phyloP scores from a whole-genome alignment of 2,888 invertebrate genomes.

The Calameuta filiformis region DNA sequence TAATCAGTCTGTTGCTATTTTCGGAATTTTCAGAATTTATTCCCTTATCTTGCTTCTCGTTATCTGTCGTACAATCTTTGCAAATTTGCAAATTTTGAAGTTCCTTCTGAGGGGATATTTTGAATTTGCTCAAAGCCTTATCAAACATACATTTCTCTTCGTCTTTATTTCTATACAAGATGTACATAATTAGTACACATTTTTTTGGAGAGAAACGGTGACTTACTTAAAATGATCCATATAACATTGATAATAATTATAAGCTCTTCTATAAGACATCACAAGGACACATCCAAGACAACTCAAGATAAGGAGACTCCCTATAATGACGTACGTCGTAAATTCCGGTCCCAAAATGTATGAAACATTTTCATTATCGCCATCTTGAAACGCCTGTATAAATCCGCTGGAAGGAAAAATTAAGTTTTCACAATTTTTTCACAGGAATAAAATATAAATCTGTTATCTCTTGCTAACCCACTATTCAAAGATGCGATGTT shows the following conservation, averaged over 20 bases:
- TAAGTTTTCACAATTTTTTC: background rate
- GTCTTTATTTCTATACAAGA: background rate
- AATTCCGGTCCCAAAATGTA: constrained; percentile 16
- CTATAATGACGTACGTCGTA: constrained; percentile 11
- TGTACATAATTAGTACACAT: background rate
- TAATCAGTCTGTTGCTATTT: background rate
- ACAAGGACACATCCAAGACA: constrained; percentile 19
- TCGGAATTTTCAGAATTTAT: background rate
- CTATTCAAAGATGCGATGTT: background rate
- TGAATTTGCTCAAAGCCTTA: background rate
- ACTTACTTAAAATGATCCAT: constrained; percentile 12
- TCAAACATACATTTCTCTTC: background rate
- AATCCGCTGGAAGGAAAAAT: background rate
- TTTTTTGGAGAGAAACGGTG: background rate
- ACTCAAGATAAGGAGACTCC: constrained; percentile 18
- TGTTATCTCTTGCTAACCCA: background rate
- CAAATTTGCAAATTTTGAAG: constrained; percentile 2
- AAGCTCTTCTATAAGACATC: constrained; percentile 21
- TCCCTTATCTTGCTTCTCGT: background rate
- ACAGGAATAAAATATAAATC: background rate
- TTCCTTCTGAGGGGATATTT: constrained; percentile 3
- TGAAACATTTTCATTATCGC: background rate
- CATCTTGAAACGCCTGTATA: background rate
- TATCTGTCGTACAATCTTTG: background rate
- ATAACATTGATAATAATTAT: constrained; percentile 22